A percentile compares a stretch with the other conserved stretches of the same genome.
Evolutionary conservation across 2,888 invertebrate genomes (phyloP).

Genomic region (Stegophylla sp.): DNA sequence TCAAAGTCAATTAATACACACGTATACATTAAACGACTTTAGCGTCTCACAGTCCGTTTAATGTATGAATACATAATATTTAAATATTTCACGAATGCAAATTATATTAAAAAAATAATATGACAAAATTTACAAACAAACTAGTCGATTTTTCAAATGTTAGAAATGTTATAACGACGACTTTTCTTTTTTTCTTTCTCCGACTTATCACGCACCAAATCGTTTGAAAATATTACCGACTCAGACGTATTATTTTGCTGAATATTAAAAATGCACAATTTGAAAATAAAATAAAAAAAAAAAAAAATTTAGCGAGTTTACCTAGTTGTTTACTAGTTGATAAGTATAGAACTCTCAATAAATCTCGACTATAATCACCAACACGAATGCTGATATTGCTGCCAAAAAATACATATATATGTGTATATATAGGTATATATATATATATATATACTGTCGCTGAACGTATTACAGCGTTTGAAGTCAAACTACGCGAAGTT

Average conservation of each 20-base stretch:
- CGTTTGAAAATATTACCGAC: too few species aligned
- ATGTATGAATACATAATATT: background rate
- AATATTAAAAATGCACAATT: too few species aligned
- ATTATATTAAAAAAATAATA: background rate
- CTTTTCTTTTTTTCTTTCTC: too few species aligned
- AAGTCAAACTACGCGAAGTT: too few species aligned
- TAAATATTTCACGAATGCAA: background rate
- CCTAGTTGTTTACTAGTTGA: background rate
- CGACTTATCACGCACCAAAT: background rate
- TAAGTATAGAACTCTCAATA: slow-evolving; percentile 40
- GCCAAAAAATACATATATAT: slow-evolving; percentile 22
- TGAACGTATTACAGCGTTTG: too few species aligned
- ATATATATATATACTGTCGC: too few species aligned
- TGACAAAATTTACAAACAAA: background rate
- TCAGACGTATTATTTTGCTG: too few species aligned
- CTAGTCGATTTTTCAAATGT: background rate
- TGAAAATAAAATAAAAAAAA: too few species aligned
- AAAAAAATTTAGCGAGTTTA: background rate
- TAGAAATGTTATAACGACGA: background rate
- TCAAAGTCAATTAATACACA: slow-evolving; percentile 25
- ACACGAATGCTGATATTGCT: background rate
- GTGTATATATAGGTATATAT: too few species aligned
- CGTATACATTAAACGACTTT: slow-evolving; percentile 7
- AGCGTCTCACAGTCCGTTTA: background rate
- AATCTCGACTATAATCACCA: slow-evolving; percentile 32